These are phyloP conservation scores for Smittia aterrima DNA, from an alignment of 2,888 invertebrate species.

Conservation along the genomic window DNA sequence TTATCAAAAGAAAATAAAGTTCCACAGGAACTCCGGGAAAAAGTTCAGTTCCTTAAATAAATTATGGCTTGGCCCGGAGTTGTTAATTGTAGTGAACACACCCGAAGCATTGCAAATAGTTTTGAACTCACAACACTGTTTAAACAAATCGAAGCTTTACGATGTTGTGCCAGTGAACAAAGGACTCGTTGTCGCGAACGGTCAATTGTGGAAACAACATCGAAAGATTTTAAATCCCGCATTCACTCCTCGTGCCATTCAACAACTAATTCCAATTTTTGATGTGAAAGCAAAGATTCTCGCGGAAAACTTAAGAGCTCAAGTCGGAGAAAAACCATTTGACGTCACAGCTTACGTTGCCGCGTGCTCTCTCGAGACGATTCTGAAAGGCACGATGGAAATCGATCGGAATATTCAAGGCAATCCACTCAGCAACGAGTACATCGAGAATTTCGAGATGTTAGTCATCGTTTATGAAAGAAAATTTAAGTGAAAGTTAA, in stretches of 20 bases:
- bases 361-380: conserved; percentile 9
- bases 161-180: not conserved
- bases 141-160: conserved; percentile 10
- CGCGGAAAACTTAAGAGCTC: not conserved
- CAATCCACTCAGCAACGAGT: not conserved
- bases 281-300: conserved; percentile 13
- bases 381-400: not conserved
- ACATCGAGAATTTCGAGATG: not conserved
- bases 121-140: not conserved
- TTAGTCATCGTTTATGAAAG: no score
- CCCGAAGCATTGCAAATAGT: not conserved
- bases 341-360: not conserved
- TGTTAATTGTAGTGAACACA: not conserved
- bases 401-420: not conserved
- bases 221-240: conserved; percentile 12
- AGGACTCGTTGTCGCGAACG: not conserved
- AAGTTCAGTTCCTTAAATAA: not conserved
- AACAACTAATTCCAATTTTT: not conserved
- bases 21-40: not conserved
- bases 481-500: no score
- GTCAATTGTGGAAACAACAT: not conserved
- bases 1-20: not conserved
- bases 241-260: not conserved
- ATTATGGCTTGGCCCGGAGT: not conserved
- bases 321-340: not conserved